Base-by-base conservation (phyloP, 2,888 invertebrate species). In the Tuberolachnus salignus region DNA sequence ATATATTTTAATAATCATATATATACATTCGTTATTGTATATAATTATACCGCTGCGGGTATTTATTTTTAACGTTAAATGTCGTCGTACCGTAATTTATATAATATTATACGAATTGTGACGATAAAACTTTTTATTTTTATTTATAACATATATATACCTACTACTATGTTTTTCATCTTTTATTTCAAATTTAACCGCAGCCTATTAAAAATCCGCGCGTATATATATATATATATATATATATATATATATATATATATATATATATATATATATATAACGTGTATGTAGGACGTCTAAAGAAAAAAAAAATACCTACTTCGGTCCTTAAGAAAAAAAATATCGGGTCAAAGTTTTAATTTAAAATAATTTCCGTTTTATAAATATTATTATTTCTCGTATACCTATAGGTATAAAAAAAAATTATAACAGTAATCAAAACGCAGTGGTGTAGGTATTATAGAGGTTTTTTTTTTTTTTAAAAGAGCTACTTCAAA, bases 241-340 rank as follows among this genome's bases (percentile, higher is more conserved):
- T n/a, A n/a, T n/a, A n/a, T n/a, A n/a, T n/a, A n/a, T n/a, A n/a
- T 59, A 1, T 46, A 46, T 26, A 71, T 51, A n/a, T 49, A 64
- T 51, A 21, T 19, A 42, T 64, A 46, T n/a, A 46, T 44, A 21
- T 71, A 71, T 16, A 44, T 71, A 57, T 46, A 57, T 71, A 44
- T 57, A 46, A 23, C 44, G 13, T 71, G 3, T n/a, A 57, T 23
- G 57, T 46, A 59, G 57, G 23, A 46, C 26, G 42, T 53, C 34
- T 53, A 59, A 71, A 71, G 26, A 57, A 71, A 71, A 71, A 21
- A 34, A n/a, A 59, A n/a, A 11, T 46, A 71, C 26, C 14, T 71
- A 71, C 26, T 13, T 71, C 26, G 23, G 44, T 59, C 46, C 44
- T 59, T 71, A 71, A 59, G 57, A 71, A 71, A 44, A 57, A n/a